Evolutionary conservation across 2,888 invertebrate genomes (phyloP), one percentile per base, ranked within the genome.

Genomic region (Falcaria lacertinaria): DNA sequence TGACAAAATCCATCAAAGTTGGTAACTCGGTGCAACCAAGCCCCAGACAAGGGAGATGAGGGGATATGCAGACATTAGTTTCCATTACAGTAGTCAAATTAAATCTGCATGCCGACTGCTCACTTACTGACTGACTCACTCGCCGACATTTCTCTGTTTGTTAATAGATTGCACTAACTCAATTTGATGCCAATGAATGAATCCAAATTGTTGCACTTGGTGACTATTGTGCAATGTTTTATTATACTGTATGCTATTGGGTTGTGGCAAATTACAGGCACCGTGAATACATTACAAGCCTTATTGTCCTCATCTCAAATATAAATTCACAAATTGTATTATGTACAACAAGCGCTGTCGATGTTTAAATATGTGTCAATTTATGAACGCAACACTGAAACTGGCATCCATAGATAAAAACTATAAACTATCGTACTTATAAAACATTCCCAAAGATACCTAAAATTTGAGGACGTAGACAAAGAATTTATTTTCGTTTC

Each of bases 31-130:
- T 38, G 42, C 43, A 43, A 53, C 44, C 41, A 36, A 42, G 42
- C 52, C 43, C 44, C 44, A 34, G 45, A 55, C 54, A 64, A 57
- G 64, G 69, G 72, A n/a, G n/a, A n/a, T n/a, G 67, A 53, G 50
- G 42, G 45, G 48, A n/a, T n/a, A n/a, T n/a, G n/a, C n/a, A 59
- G 47, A 58, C 75, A 82, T 80, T 76, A 68, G 73, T 77, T 66
- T 80, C 73, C 70, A 79, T 83, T 80, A 82, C 62, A 64, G 70
- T 69, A 68, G 56, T 69, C 63, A 76, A 84, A 84, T 84, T 79
- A 78, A 85, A 85, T 82, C 75, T 70, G 67, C 69, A 66, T 66
- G 64, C 60, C 54, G 65, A 64, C 60, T 72, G 57, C 52, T 50
- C 50, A 45, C 54, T 50, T 48, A 35, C 19, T 37, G 8, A 37